Evolutionary conservation across 2,113 vertebrate genomes (phyloP), one percentile per base, ranked within the genome.

Genomic region (Neoarius graeffei): DNA sequence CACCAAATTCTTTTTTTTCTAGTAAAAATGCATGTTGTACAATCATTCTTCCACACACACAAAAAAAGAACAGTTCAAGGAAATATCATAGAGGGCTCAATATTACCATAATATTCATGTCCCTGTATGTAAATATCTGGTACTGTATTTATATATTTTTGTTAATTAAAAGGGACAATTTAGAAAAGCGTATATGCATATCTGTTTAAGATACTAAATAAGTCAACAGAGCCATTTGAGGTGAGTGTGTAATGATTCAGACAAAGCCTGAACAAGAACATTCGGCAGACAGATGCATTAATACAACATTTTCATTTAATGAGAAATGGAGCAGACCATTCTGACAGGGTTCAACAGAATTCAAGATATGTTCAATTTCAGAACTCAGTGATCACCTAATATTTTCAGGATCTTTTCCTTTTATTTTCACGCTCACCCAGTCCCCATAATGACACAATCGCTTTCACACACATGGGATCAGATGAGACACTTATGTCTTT

Each of bases 231-330:
- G 35, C 8, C 20, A 74, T 69, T 30, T 35, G 27, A 69, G 13
- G 13, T 1, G 25, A 64, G 57, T n/a, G 25, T n/a, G 64, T n/a
- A 10, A n/a, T n/a, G 42, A 42, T 42, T 42, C 42, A 42, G 35
- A 42, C 35, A 42, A 81, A 81, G 1, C 8, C 54, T 35, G 27
- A 81, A 59, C 17, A 59, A 81, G 4, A 62, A 48, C 11, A 62
- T 6, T 59, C 4, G 19, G 27, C 1, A 81, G 27, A 81, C 56
- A 60, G 77, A 35, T 0, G 60, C 52, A 2, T 66, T 48, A 50
- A 83, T 66, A 83, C 62, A 84, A 50, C 6, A 42, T 25, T 8
- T 52, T 84, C 25, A 67, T 84, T 84, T 84, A 84, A 84, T 84
- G 62, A 67, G 42, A 54, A 66, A 83, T 42, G 50, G 14, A 66